Evolutionary conservation across 2,113 vertebrate species (phyloP).

Genomic region (Holacanthus passer): DNA sequence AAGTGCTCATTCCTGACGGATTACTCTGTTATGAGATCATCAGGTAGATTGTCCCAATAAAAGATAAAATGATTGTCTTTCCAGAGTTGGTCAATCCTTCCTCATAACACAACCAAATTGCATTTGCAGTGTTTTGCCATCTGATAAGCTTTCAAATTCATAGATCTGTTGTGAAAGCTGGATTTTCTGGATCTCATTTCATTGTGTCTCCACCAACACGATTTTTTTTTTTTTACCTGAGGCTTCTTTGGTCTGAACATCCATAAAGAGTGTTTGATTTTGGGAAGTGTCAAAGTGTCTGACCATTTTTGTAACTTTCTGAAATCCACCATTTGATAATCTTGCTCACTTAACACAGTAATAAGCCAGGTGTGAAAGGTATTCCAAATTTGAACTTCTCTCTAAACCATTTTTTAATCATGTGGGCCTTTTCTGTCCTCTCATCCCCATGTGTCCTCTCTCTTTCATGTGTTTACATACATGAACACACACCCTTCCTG

Average conservation of each 20-base stretch:
- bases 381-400: background rate
- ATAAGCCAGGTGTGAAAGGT: background rate
- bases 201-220: background rate
- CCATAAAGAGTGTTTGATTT: background rate
- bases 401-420: background rate
- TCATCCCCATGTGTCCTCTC: background rate
- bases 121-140: background rate
- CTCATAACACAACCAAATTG: background rate
- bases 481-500: background rate
- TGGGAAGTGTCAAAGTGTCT: background rate
- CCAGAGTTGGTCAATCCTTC: background rate
- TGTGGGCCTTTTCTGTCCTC: background rate
- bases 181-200: background rate
- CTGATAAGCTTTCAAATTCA: background rate
- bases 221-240: background rate
- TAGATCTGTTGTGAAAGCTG: background rate
- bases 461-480: conserved; percentile 19
- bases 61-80: background rate
- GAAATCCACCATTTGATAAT: background rate
- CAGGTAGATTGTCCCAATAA: no score
- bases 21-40: background rate
- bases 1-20: background rate
- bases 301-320: background rate
- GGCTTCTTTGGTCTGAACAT: no score
- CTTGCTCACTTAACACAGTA: background rate